A percentile compares a stretch with the other conserved stretches of the same genome.
phyloP scores from a whole-genome alignment of 2,888 invertebrate species.

The Lysandra bellargus region DNA sequence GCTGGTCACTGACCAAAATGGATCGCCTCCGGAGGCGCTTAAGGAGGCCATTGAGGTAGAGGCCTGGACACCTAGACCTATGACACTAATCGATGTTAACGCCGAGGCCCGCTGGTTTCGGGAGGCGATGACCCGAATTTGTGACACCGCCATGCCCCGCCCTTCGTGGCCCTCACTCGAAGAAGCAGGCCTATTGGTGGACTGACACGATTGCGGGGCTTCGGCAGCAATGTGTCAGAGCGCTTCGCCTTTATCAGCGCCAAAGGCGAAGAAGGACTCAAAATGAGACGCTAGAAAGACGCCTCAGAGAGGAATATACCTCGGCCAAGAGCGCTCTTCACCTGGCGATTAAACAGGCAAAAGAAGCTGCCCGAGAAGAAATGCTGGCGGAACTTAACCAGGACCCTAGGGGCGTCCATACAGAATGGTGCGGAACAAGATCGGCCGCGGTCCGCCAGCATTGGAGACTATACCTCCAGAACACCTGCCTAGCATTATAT shows the following conservation, averaged over 20 bases:
- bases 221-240: neutral
- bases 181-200: neutral
- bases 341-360: conserved; percentile 32
- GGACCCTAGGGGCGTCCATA: conserved; percentile 38
- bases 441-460: too few species aligned
- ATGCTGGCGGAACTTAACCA: neutral
- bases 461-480: too few species aligned
- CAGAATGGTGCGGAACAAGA: too few species aligned
- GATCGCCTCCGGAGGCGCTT: too few species aligned
- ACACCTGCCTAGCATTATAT: too few species aligned
- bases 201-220: neutral
- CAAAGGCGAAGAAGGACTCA: neutral
- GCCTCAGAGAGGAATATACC: neutral
- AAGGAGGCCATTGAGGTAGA: too few species aligned
- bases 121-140: too few species aligned
- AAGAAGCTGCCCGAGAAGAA: conserved; percentile 14
- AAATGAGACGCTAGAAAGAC: conserved; percentile 11
- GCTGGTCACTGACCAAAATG: too few species aligned
- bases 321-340: neutral
- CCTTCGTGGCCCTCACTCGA: neutral
- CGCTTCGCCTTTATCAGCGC: neutral
- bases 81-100: too few species aligned
- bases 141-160: too few species aligned
- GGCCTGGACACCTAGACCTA: too few species aligned
- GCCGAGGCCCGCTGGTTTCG: too few species aligned